Conservation (phyloP, 2,888 invertebrate genomes). For the Lithophane ornitopus region DNA sequence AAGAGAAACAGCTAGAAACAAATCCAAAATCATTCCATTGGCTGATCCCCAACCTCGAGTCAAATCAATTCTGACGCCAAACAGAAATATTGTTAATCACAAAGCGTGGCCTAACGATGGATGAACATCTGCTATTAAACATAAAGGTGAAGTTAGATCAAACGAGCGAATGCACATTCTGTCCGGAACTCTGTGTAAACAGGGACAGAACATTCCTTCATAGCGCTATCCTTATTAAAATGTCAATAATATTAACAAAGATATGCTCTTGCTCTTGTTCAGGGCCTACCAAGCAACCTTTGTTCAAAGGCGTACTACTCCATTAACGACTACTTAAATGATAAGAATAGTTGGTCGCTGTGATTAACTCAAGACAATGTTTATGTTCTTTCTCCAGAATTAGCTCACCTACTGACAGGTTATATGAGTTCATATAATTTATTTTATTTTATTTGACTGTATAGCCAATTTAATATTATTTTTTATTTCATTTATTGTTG, state of each 20-base stretch:
- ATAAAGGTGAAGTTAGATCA: background rate
- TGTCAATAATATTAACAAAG: background rate
- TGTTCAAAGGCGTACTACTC: too few species aligned
- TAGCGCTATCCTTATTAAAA: background rate
- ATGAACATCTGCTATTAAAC: constrained; percentile 7
- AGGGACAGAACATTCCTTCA: background rate
- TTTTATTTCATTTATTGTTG: too few species aligned
- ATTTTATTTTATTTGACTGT: too few species aligned
- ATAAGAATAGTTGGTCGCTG: too few species aligned
- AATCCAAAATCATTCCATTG: background rate
- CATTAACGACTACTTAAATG: too few species aligned
- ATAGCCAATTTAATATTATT: too few species aligned
- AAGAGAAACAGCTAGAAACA: background rate
- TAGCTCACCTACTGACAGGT: too few species aligned
- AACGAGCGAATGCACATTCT: too few species aligned
- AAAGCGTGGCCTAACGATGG: background rate
- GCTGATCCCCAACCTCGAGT: background rate
- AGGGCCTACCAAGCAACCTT: too few species aligned
- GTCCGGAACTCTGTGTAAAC: background rate
- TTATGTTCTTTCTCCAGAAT: too few species aligned
- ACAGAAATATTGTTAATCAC: background rate
- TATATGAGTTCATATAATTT: too few species aligned
- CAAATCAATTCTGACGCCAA: background rate
- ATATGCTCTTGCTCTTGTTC: background rate
- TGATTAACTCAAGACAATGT: too few species aligned